Percentiles rank a stretch among this genome's conserved stretches.
Conservation (phyloP, 2,888 invertebrate species). For the Caenorhabditis afra region DNA sequence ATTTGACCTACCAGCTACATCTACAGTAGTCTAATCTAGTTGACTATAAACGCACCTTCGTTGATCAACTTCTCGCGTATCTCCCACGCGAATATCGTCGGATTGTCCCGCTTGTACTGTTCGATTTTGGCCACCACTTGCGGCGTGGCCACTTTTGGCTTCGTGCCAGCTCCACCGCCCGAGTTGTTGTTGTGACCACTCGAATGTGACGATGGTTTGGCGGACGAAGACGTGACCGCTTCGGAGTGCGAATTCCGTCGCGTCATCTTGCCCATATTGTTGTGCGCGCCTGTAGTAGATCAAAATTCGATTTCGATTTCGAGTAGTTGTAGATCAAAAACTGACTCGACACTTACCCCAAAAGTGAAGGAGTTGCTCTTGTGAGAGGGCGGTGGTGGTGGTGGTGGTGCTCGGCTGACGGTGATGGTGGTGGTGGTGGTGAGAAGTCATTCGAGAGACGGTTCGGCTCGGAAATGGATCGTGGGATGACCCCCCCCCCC, state of each 20-base stretch:
- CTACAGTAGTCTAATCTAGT: too few relatives aligned
- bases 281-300: conserved; percentile 41
- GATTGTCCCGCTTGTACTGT: conserved; percentile 97
- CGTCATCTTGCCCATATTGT: conserved; percentile 62
- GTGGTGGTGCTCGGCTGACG: neutral
- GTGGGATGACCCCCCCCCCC: too few relatives aligned
- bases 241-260: conserved; percentile 30
- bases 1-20: too few relatives aligned
- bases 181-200: too few relatives aligned
- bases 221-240: too few relatives aligned
- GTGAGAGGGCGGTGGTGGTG: conserved; percentile 54
- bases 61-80: conserved; percentile 95
- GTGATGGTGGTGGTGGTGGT: too few relatives aligned
- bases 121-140: conserved; percentile 97
- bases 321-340: too few relatives aligned
- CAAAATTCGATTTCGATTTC: too few relatives aligned
- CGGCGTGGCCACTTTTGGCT: conserved; percentile 88
- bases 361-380: conserved; percentile 75
- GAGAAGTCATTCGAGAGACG: too few relatives aligned
- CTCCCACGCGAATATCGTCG: conserved; percentile 99
- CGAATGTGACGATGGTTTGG: neutral
- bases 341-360: conserved; percentile 68
- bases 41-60: conserved; percentile 87
- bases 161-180: conserved; percentile 69
- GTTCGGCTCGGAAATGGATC: too few relatives aligned